Percentiles rank a stretch among this genome's conserved stretches.
Evolutionary conservation across 2,797 vertebrate species (phyloP).

Genomic region (Typhlichthys eigenmanni): DNA sequence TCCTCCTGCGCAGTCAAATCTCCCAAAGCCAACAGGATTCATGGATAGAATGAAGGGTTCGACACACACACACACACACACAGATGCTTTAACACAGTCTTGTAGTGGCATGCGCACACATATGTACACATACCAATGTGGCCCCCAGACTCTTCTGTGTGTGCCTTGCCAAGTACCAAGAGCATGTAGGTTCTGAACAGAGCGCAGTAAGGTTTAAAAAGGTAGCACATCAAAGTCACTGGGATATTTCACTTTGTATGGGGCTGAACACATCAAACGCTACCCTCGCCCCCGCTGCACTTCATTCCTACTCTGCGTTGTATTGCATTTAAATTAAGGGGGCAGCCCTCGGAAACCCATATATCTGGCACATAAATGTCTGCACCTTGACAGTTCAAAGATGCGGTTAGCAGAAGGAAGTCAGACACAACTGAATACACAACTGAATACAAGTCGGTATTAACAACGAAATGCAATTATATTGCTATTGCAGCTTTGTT

Average conservation of each 20-base stretch:
- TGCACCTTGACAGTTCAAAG: conserved; percentile 71
- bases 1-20: conserved; percentile 67
- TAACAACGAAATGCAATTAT: conserved; percentile 36
- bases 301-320: conserved; percentile 57
- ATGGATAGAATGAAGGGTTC: conserved; percentile 36
- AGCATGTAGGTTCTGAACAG: conserved; percentile 30
- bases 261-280: neutral
- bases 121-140: neutral
- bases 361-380: conserved; percentile 63
- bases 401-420: conserved; percentile 31
- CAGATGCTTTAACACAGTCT: conserved; percentile 1
- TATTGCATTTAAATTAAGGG: conserved; percentile 63
- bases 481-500: conserved; percentile 38
- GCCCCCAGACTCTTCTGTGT: conserved; percentile 18
- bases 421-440: too few species aligned
- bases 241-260: conserved; percentile 57
- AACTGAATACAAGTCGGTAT: conserved; percentile 15
- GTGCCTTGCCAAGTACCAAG: conserved; percentile 35
- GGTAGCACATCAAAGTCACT: conserved; percentile 68
- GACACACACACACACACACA: conserved; percentile 5
- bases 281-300: conserved; percentile 1
- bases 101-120: conserved; percentile 9
- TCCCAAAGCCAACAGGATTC: conserved; percentile 65
- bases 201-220: conserved; percentile 34
- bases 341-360: conserved; percentile 55